Evolutionary conservation across 2,797 vertebrate species (phyloP).

Genomic region (Aldrovandia affinis): DNA sequence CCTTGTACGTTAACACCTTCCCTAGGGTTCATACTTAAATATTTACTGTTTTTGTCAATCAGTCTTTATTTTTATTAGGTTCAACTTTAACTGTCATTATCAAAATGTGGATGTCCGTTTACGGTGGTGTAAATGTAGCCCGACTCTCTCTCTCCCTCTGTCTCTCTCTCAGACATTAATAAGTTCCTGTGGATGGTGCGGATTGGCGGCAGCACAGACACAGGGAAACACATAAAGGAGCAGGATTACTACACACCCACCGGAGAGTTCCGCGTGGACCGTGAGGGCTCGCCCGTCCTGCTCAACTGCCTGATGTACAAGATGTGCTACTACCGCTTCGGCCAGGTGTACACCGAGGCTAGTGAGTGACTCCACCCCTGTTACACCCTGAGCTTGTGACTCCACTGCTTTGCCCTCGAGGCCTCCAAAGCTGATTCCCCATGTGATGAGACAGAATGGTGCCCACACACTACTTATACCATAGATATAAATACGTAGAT

Average conservation of each 20-base stretch:
- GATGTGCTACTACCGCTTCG: slow-evolving; percentile 99
- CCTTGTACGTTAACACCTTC: too few relatives aligned
- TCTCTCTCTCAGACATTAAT: slow-evolving; percentile 86
- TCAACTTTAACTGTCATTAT: too few relatives aligned
- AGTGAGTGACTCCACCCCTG: slow-evolving; percentile 78
- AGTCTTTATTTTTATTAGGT: too few relatives aligned
- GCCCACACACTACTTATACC: too few relatives aligned
- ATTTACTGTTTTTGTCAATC: too few relatives aligned
- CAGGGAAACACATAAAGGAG: slow-evolving; percentile 94
- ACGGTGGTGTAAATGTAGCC: too few relatives aligned
- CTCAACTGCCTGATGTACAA: slow-evolving; percentile 99
- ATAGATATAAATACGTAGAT: too few relatives aligned
- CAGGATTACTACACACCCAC: slow-evolving; percentile 98
- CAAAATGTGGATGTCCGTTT: too few relatives aligned
- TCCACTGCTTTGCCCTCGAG: too few relatives aligned
- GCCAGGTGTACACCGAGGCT: slow-evolving; percentile 98
- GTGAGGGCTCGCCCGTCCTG: slow-evolving; percentile 93
- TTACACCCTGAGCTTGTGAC: too few relatives aligned
- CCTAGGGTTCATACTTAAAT: not conserved
- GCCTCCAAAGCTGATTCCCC: too few relatives aligned
- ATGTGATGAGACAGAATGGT: too few relatives aligned
- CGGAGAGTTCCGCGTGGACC: slow-evolving; percentile 94
- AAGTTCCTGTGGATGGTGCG: slow-evolving; percentile 99
- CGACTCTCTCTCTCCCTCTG: not conserved
- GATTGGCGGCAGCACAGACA: slow-evolving; percentile 97